A percentile compares a stretch with the other conserved stretches of the same genome.
Evolutionary conservation across 2,888 invertebrate species (phyloP).

Genomic region (Esperia sulphurella): DNA sequence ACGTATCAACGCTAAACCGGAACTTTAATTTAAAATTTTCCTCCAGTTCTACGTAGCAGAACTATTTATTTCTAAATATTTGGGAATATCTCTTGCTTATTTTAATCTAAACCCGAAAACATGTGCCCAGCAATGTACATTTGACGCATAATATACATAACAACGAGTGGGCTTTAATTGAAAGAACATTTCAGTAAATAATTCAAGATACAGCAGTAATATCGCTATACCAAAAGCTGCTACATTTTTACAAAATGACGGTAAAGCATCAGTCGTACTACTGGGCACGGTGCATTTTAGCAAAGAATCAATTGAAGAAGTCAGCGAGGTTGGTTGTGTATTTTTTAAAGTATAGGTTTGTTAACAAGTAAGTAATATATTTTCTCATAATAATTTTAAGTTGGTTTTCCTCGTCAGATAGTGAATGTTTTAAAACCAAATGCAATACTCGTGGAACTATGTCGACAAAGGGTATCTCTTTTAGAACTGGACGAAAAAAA

Average conservation of each 20-base stretch:
- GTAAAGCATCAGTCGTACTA: slow-evolving; percentile 52
- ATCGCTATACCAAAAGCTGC: slow-evolving; percentile 47
- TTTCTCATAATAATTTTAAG: not conserved
- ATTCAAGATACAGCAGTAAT: slow-evolving; percentile 4
- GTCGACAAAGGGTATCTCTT: slow-evolving; percentile 65
- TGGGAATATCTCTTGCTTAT: too few species aligned
- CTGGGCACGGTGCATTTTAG: slow-evolving; percentile 72
- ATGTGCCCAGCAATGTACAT: too few species aligned
- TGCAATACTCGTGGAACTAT: slow-evolving; percentile 66
- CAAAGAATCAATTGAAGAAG: slow-evolving; percentile 68
- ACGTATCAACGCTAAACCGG: too few species aligned
- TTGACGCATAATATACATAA: too few species aligned
- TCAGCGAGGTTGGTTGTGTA: slow-evolving; percentile 48
- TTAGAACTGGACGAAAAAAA: slow-evolving; percentile 68
- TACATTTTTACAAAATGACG: slow-evolving; percentile 53
- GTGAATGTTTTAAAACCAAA: slow-evolving; percentile 58
- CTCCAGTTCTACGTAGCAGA: too few species aligned
- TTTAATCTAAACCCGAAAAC: too few species aligned
- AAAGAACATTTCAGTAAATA: too few species aligned
- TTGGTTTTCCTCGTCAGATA: slow-evolving; percentile 43
- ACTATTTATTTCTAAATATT: too few species aligned
- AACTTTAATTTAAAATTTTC: too few species aligned
- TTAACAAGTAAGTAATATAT: too few species aligned
- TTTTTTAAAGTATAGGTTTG: not conserved
- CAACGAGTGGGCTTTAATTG: too few species aligned